Base-by-base conservation (phyloP, 1,140 invertebrate species). In the Zaprionus tsacasi region DNA sequence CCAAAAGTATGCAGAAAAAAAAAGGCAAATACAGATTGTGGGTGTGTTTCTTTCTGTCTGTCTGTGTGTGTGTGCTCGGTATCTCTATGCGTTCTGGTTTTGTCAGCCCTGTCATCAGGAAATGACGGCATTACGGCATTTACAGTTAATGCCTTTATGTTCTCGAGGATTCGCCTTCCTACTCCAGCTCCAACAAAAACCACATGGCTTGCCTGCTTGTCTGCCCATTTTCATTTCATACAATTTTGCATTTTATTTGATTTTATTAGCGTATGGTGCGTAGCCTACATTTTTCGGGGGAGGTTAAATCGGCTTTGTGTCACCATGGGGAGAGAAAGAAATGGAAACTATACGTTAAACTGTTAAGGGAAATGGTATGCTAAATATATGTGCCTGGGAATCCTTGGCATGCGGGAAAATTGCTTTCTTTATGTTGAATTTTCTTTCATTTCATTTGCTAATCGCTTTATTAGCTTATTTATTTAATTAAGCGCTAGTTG, bases 81-180 rank as follows among this genome's bases (percentile, higher is more conserved):
- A 45, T 61, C 12, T 65, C 52, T 70, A 33, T 56, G 66, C 36
- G 56, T 61, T 48, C 40, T 63, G 61, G 35, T 60, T 63, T 67
- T 61, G 57, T 76, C 35, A n/a, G 63, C 30, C 82, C 82, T 88
- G 83, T 87, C 81, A 89, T 81, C 81, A 77, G 85, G 78, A 88
- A 88, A 88, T 89, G 85, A 89, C 78, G 85, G 85, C 75, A 89
- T 85, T 89, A 89, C 78, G 66, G 81, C 85, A 85, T 88, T 89
- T 85, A 89, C 81, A 85, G 85, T 81, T 85, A 89, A 88, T 89
- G 85, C 85, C 81, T 76, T 85, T 81, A 89, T 88, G 81, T 89
- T 60, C 78, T 81, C 71, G 50, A 88, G 81, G 81, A 88, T 76
- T 6, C 27, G 1, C 79, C 63, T 86, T 76, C 21, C 21, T 21